Evolutionary conservation across 2,888 invertebrate species (phyloP).

Genomic region (Bombylius discolor): DNA sequence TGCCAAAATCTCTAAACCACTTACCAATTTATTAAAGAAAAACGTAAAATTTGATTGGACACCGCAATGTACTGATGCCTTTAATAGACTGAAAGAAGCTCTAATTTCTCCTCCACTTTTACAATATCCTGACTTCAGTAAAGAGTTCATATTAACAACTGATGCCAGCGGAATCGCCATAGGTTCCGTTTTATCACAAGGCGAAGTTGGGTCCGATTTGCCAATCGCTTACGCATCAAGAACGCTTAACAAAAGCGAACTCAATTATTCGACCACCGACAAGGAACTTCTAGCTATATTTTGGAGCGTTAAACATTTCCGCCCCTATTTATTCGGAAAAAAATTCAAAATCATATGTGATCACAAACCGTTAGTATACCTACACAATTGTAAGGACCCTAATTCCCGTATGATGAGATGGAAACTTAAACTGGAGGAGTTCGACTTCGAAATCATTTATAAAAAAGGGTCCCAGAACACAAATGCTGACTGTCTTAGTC

Average conservation of each 20-base stretch:
- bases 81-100: slow-evolving; percentile 1
- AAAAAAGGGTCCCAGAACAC: too few species aligned
- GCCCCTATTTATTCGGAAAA: neutral
- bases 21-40: slow-evolving; percentile 3
- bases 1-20: slow-evolving; percentile 1
- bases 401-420: too few species aligned
- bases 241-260: slow-evolving; percentile 16
- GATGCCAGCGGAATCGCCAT: slow-evolving; percentile 19
- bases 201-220: slow-evolving; percentile 1
- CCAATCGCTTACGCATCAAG: slow-evolving; percentile 19
- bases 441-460: too few species aligned
- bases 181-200: slow-evolving; percentile 19
- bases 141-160: slow-evolving; percentile 19
- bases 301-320: neutral
- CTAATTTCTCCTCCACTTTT: slow-evolving; percentile 20
- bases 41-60: slow-evolving; percentile 3
- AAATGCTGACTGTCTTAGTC: too few species aligned
- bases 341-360: too few species aligned
- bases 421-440: too few species aligned
- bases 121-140: slow-evolving; percentile 24
- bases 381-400: too few species aligned
- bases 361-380: too few species aligned
- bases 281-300: slow-evolving; percentile 14
- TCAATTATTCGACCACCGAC: slow-evolving; percentile 17
- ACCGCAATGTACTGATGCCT: neutral